Evolutionary conservation across 2,113 vertebrate species (phyloP).

Genomic region (Poecilia latipinna): DNA sequence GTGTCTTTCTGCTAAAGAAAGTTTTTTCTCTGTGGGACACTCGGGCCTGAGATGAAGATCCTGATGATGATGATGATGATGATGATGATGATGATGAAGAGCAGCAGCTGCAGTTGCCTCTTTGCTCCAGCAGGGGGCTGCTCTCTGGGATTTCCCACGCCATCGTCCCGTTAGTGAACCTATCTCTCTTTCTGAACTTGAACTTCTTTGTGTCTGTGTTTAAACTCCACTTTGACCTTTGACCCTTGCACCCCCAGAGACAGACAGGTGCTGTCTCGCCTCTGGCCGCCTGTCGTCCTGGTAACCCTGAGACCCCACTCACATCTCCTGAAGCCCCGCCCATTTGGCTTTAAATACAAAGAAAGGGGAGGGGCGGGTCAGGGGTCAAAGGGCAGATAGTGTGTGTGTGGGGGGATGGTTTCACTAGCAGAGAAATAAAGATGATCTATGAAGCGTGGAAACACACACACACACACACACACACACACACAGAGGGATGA

Average conservation of each 20-base stretch:
- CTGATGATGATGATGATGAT: not conserved
- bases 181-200: constrained; percentile 21
- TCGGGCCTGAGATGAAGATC: not conserved
- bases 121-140: not conserved
- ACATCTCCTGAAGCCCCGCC: constrained; percentile 12
- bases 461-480: not conserved
- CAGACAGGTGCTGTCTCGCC: constrained; percentile 63
- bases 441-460: constrained; percentile 24
- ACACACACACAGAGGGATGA: not conserved
- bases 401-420: not conserved
- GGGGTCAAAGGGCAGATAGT: constrained; percentile 34
- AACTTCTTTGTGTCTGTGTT: constrained; percentile 24
- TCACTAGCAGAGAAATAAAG: constrained; percentile 5
- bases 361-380: not conserved
- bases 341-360: constrained; percentile 4
- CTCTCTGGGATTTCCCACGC: not conserved
- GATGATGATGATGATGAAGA: not conserved
- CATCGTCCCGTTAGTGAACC: not conserved
- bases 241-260: constrained; percentile 13
- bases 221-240: constrained; percentile 36
- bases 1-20: too few species aligned
- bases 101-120: not conserved
- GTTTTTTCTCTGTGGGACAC: too few species aligned
- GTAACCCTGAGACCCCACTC: constrained; percentile 16
- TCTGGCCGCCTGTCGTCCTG: constrained; percentile 25